phyloP scores from a whole-genome alignment of 1,140 invertebrate species.

The Leptoteleia sp. region DNA sequence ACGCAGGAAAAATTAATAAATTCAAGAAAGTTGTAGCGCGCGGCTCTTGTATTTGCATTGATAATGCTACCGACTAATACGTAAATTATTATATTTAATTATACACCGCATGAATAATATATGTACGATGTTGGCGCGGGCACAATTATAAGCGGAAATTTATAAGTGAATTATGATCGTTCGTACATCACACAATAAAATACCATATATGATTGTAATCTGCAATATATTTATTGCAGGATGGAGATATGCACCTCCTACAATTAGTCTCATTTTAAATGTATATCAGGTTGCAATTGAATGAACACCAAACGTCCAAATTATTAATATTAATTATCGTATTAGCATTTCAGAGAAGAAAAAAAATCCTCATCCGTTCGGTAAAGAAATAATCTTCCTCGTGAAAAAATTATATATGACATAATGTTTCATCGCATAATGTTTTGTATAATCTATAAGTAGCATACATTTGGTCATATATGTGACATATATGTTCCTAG shows the following conservation, averaged over 20 bases:
- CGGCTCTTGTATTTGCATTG: constrained; percentile 14
- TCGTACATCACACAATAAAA: constrained; percentile 23
- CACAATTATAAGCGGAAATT: constrained; percentile 18
- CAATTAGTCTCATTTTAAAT: constrained; percentile 29
- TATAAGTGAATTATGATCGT: constrained; percentile 33
- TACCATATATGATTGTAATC: constrained; percentile 34
- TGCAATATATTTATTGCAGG: constrained; percentile 26
- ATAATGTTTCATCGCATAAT: no score
- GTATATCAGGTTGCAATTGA: not conserved
- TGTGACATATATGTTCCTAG: no score
- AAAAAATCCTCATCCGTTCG: no score
- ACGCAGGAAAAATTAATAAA: constrained; percentile 2
- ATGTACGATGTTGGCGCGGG: constrained; percentile 8
- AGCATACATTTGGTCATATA: no score
- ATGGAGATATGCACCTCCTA: constrained; percentile 17
- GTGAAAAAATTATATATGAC: no score
- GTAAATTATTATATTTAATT: constrained; percentile 43
- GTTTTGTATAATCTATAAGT: no score
- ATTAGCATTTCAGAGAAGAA: no score
- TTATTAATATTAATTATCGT: constrained; percentile 1
- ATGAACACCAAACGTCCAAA: constrained; percentile 1
- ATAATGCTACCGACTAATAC: constrained; percentile 21
- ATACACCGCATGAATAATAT: constrained; percentile 23
- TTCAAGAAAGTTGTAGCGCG: not conserved
- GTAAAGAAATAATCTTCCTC: no score